Conservation (phyloP, 2,797 vertebrate genomes). For the Manis javanica region DNA sequence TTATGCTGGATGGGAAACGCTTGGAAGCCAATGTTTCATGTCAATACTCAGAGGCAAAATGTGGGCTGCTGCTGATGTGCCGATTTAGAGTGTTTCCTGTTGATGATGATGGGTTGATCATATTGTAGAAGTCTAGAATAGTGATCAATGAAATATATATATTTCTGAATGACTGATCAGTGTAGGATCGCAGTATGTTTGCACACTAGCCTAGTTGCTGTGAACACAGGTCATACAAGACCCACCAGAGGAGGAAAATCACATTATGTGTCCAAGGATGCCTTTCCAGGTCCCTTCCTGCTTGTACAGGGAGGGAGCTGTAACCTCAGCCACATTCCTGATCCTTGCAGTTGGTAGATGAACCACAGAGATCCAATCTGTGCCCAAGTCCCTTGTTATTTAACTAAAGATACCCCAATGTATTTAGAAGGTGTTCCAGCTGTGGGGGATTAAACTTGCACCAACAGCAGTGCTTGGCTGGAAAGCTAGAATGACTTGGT, state of each 20-base stretch:
- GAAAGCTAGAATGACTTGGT: not conserved
- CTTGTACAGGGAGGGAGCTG: not conserved
- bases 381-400: not conserved
- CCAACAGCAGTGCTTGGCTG: not conserved
- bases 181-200: not conserved
- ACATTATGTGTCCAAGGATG: not conserved
- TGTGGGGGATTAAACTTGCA: not conserved
- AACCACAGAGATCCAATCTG: not conserved
- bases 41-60: constrained; percentile 71
- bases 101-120: constrained; percentile 41
- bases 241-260: not conserved
- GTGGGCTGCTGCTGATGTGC: constrained; percentile 68
- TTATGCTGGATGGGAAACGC: constrained; percentile 71
- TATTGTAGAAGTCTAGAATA: constrained; percentile 27
- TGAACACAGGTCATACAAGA: not conserved
- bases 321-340: not conserved
- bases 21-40: constrained; percentile 58
- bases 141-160: not conserved
- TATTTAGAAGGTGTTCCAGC: not conserved
- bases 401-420: not conserved
- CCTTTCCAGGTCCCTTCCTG: not conserved
- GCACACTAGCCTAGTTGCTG: not conserved
- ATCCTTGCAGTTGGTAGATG: not conserved
- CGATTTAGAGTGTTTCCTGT: constrained; percentile 43
- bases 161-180: not conserved